Evolutionary conservation across 2,888 invertebrate genomes (phyloP), one percentile per base, ranked within the genome.

Genomic region (Drosophila cyrtoloma): DNA sequence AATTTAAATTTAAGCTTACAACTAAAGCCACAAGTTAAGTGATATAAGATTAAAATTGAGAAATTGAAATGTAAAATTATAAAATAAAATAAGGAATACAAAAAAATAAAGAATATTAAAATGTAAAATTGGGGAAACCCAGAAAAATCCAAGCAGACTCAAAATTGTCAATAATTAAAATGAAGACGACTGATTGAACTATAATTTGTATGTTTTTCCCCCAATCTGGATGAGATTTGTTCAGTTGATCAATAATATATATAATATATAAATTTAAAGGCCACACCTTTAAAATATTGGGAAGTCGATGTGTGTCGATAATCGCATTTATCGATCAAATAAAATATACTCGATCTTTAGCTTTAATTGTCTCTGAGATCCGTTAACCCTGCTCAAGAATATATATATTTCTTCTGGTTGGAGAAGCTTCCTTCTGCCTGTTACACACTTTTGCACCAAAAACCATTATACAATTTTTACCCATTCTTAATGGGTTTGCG

Each of bases 401-500:
- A 10, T n/a, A 42, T 47, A 14, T 22, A 44, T 44, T 22, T 22
- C 22, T 6, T 7, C 14, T 22, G 14, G 7, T 22, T 3, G 14
- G 7, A 4, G 14, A 14, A 3, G 22, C 14, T 22, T 22, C 2
- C 14, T 7, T 22, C 22, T 22, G 47, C 7, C 14, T 7, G 14
- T 22, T 47, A 7, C 14, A 22, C 4, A 22, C 14, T 14, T 47
- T 14, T 22, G 1, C 5, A 0, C 10, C 12, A 2, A 42, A 42
- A 12, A 5, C 5, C n/a, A 47, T 7, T 47, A 7, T 7, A 7
- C 7, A 14, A 7, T 16, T n/a, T 10, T n/a, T n/a, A n/a, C 5
- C 14, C 16, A 22, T 1, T 4, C 0, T 0, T 26, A 47, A 22
- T 16, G 2, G 9, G 22, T 14, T 47, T 22, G 4, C 1, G 4